Evolutionary conservation across 2,888 invertebrate species (phyloP).

Genomic region (Lissocephala sabroskyi): DNA sequence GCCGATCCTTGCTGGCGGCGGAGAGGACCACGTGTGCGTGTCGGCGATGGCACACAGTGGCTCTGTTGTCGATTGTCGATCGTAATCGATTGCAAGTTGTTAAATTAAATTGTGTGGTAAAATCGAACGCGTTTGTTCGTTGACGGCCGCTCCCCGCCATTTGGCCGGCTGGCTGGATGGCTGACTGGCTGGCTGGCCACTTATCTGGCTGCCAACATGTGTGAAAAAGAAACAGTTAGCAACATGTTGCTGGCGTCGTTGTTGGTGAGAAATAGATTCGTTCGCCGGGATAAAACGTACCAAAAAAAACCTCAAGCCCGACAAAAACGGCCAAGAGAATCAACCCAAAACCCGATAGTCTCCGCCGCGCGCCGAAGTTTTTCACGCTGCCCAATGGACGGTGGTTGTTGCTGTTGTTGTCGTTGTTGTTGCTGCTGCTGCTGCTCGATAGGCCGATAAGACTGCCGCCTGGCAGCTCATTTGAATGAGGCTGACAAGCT

Average conservation of each 20-base stretch:
- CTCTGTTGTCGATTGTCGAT: constrained; percentile 43
- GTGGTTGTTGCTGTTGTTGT: background rate
- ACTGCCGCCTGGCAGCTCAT: no score
- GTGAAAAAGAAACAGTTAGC: constrained; percentile 46
- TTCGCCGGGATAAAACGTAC: constrained; percentile 5
- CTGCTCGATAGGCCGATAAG: no score
- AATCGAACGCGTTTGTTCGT: constrained; percentile 36
- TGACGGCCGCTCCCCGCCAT: background rate
- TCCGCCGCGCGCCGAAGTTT: no score
- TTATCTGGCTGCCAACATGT: constrained; percentile 8
- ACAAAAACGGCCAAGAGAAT: no score
- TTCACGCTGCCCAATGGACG: no score
- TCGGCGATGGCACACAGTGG: constrained; percentile 1
- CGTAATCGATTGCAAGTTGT: constrained; percentile 52
- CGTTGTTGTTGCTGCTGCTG: constrained; percentile 9
- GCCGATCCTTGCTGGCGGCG: constrained; percentile 36
- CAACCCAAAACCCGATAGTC: no score
- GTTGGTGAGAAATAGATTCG: constrained; percentile 30
- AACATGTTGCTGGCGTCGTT: constrained; percentile 23
- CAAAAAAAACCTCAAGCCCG: no score
- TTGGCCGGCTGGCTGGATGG: no score
- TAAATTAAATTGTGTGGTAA: constrained; percentile 35
- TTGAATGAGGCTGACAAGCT: no score
- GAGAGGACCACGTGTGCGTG: background rate
- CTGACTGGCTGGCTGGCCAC: background rate